Base-by-base conservation (phyloP, 2,797 vertebrate species). In the Oreortyx pictus region DNA sequence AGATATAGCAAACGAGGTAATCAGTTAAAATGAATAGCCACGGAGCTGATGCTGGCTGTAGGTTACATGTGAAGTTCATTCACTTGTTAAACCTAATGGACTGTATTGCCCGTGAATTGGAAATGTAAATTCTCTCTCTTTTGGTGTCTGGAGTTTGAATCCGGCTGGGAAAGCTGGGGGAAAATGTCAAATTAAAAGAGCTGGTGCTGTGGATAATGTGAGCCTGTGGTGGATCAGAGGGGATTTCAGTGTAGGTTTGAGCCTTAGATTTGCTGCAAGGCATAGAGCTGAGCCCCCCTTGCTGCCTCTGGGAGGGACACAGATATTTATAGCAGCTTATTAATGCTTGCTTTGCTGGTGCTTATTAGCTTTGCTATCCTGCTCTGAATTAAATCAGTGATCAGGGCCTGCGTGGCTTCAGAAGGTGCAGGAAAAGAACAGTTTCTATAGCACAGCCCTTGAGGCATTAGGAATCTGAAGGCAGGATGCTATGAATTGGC, bases 21-120 rank as follows among this genome's bases (percentile, higher is more conserved):
- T 96, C 94, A 72, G 61, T 95, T 90, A 93, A 88, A 73, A 91
- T 35, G 95, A 88, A 94, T 81, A 88, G 74, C 92, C 93, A 94
- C 82, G 5, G 89, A 93, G 82, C 92, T 92, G 94, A 56, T 89
- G 96, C 92, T 94, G 71, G 94, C 94, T 86, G 87, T 80, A 91
- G 89, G 91, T 94, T 94, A 90, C 90, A 70, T 4, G 43, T 74
- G 95, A 93, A 94, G 94, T 96, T 95, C 94, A 86, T 88, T 95
- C 96, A 95, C 94, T 96, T 95, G 94, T 95, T 94, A 88, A 94
- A 95, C 83, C 92, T 95, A 95, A 96, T 96, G 96, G 93, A 90
- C 92, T 96, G 89, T 52, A 94, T 94, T 96, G 89, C 89, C 72
- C 50, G 1, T 70, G 93, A 91, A 81, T 9, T 82, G 92, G 94